Evolutionary conservation across 1,140 invertebrate genomes (phyloP), one percentile per base, ranked within the genome.

Genomic region (Eueides isabella): DNA sequence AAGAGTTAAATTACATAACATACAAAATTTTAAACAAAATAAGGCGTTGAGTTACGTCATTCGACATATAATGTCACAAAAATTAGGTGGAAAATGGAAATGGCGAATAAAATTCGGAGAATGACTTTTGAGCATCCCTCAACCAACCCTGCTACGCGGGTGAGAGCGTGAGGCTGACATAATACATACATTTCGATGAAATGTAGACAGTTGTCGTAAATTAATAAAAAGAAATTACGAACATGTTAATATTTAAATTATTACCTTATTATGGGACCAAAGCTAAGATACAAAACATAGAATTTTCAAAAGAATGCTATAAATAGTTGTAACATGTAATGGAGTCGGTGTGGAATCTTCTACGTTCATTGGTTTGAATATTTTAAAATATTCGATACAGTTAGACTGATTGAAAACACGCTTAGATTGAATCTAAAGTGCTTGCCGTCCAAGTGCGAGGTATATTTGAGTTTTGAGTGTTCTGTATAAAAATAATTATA

Each of bases 321-420:
- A 55, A 55, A 55, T 55, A 55, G 3, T 55, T 55, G 48, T 55
- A 55, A 55, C 35, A 16, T 16, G 35, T 5, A 38, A n/a, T 12
- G 48, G 19, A 55, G 48, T 55, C 48, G n/a, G 5, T 19, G 48
- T 55, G 48, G 48, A 23, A 55, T 55, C 23, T 55, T 4, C 48
- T 55, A 55, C 11, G 26, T 55, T 55, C 48, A 55, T 55, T 55
- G 48, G 23, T 55, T 55, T 55, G 48, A 55, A 55, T 55, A 55
- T 55, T 23, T 55, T 55, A 55, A 55, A 55, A 55, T 55, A 55
- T 55, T 55, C 26, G 48, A 55, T 55, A 55, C 48, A 55, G 48
- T 55, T 55, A 55, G 11, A 3, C 48, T 55, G 48, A 55, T 55
- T 14, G 48, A 55, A 55, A 55, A 55, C 48, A 55, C 23, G 48